Evolutionary conservation across 2,888 invertebrate species (phyloP), one percentile per base, ranked within the genome.

Genomic region (Mystacides longicornis): DNA sequence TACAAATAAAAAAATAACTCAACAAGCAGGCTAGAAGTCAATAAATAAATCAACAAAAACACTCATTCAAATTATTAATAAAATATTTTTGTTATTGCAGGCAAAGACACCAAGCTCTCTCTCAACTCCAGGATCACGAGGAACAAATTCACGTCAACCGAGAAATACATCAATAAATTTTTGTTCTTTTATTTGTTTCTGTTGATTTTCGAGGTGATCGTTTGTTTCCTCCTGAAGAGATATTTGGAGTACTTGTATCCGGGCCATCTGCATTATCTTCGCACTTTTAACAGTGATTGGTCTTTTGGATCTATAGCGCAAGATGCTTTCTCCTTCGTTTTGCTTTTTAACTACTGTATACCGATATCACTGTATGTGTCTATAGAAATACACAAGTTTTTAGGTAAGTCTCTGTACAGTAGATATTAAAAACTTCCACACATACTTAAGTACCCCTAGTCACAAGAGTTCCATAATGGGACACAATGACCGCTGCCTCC

Each of bases 351-450:
- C 69, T 92, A 92, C 66, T 81, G 90, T 60, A 87, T 92, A 59
- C 92, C 92, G 1, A 91, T 93, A 69, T 92, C 92, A 3, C 72
- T 93, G 53, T 92, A 92, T 66, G 90, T 92, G 23, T 90, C 91
- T 2, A 83, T 91, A 58, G 91, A 91, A 80, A 72, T 84, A 72
- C 81, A 78, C 64, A 81, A 81, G 58, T 80, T 81, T 63, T 70
- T 80, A 60, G 81, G 77, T 77, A 60, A 74, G 73, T 70, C n/a
- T n/a, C n/a, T n/a, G n/a, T n/a, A 33, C 16, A 14, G 7, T 31
- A 31, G 14, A 14, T 31, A 9, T n/a, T n/a, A n/a, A n/a, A n/a
- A n/a, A n/a, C n/a, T n/a, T n/a, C n/a, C n/a, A n/a, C n/a, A n/a
- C n/a, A n/a, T n/a, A n/a, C n/a, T n/a, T n/a, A n/a, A n/a, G n/a